Evolutionary conservation across 2,888 invertebrate species (phyloP).

Genomic region (Furcula furcula): DNA sequence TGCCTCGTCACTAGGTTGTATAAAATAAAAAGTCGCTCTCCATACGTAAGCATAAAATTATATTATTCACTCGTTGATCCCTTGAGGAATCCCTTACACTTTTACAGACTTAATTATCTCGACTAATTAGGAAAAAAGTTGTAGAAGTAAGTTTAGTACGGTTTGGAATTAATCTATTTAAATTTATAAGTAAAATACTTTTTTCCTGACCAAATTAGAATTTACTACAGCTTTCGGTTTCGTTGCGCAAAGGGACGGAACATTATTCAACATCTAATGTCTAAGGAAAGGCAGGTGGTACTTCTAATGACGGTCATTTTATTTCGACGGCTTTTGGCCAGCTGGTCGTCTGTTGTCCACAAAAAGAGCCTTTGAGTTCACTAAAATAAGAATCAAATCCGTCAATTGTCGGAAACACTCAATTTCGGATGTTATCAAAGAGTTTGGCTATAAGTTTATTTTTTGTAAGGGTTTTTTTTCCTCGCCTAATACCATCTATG

Average conservation of each 20-base stretch:
- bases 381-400: constrained; percentile 21
- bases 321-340: constrained; percentile 46
- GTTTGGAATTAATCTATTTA: background rate
- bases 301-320: constrained; percentile 46
- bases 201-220: constrained; percentile 13
- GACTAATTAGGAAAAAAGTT: constrained; percentile 7
- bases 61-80: no score
- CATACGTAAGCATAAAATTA: no score
- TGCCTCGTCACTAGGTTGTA: no score
- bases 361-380: constrained; percentile 13
- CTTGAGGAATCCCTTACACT: no score
- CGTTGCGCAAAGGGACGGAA: constrained; percentile 12
- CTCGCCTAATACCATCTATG: constrained; percentile 35
- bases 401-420: constrained; percentile 1
- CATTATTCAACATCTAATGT: constrained; percentile 41
- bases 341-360: constrained; percentile 14
- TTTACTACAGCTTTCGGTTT: constrained; percentile 8
- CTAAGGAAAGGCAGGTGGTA: constrained; percentile 58
- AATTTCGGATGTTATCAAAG: constrained; percentile 21
- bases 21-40: no score
- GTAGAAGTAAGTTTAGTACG: background rate
- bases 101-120: constrained; percentile 14
- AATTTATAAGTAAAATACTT: background rate
- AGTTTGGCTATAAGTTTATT: constrained; percentile 19
- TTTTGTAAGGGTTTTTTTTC: constrained; percentile 25